Percentiles rank a stretch among this genome's conserved stretches.
Evolutionary conservation across 2,888 invertebrate species (phyloP).

Genomic region (Campoletis raptor): DNA sequence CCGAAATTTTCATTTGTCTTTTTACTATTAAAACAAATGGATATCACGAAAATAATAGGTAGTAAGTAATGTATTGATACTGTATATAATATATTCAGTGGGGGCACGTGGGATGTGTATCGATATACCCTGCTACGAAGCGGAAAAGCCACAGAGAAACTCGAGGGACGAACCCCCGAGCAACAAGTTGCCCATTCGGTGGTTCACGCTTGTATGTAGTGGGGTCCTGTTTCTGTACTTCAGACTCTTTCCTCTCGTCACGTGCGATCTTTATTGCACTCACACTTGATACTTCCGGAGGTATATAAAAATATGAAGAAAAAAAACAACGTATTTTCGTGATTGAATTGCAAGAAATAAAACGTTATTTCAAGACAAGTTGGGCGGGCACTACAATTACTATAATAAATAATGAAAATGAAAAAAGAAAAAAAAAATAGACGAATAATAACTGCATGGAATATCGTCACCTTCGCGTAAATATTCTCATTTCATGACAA

Average conservation of each 20-base stretch:
- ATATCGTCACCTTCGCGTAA: neutral
- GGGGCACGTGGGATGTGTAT: conserved; percentile 17
- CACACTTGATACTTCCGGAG: neutral
- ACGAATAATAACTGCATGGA: neutral
- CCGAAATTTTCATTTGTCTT: too few relatives aligned
- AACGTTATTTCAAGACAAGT: neutral
- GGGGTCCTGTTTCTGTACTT: conserved; percentile 19
- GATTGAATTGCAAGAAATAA: neutral
- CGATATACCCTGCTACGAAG: neutral
- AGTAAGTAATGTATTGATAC: conserved; percentile 12
- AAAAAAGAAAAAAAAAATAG: neutral
- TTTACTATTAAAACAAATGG: neutral
- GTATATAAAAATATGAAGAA: neutral
- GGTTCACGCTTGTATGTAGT: conserved; percentile 27
- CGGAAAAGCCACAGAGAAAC: neutral
- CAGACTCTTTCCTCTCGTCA: conserved; percentile 40
- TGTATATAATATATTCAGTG: neutral
- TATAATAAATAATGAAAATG: neutral
- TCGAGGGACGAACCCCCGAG: conserved; percentile 72
- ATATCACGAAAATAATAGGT: neutral
- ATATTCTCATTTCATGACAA: too few relatives aligned
- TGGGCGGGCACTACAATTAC: neutral
- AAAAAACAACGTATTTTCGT: neutral
- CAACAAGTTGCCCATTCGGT: conserved; percentile 83
- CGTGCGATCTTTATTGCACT: conserved; percentile 27